A percentile compares a stretch with the other conserved stretches of the same genome.
phyloP scores from a whole-genome alignment of 1,140 invertebrate genomes.

The Scaptomyza pallida region DNA sequence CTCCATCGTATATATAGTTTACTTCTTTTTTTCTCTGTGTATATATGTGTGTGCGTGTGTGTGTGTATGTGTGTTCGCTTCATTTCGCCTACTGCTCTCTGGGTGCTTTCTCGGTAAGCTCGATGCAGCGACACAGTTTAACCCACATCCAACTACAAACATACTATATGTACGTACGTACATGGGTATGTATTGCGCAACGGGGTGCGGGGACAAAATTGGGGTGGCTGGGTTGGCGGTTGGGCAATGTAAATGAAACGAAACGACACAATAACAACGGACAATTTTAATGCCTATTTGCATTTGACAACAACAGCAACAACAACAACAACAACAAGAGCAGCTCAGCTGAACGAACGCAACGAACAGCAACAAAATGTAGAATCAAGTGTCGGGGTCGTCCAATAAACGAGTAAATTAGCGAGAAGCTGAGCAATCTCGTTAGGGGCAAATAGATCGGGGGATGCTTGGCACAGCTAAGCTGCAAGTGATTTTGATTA shows the following conservation, averaged over 20 bases:
- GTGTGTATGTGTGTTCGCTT: constrained; percentile 29
- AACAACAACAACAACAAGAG: constrained; percentile 11
- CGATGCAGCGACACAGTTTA: constrained; percentile 65
- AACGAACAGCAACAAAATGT: constrained; percentile 44
- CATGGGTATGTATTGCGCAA: constrained; percentile 50
- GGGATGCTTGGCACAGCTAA: constrained; percentile 2
- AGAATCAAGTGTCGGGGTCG: constrained; percentile 72
- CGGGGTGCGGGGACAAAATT: constrained; percentile 7
- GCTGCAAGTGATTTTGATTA: constrained; percentile 55
- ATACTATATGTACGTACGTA: constrained; percentile 19
- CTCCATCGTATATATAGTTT: constrained; percentile 4
- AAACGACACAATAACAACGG: constrained; percentile 73
- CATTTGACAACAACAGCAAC: constrained; percentile 65
- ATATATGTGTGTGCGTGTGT: constrained; percentile 2
- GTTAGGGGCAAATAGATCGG: neutral
- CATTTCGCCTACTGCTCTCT: constrained; percentile 28
- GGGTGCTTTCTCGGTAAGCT: constrained; percentile 34
- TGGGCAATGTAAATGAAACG: constrained; percentile 71
- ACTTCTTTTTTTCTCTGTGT: constrained; percentile 22
- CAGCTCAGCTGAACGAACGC: neutral
- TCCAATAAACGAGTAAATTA: constrained; percentile 62
- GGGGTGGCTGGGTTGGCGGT: constrained; percentile 14
- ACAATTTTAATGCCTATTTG: constrained; percentile 79
- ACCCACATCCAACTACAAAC: constrained; percentile 57
- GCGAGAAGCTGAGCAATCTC: constrained; percentile 36